Evolutionary conservation across 1,140 invertebrate genomes (phyloP).

Genomic region (Polypedilum pembai): DNA sequence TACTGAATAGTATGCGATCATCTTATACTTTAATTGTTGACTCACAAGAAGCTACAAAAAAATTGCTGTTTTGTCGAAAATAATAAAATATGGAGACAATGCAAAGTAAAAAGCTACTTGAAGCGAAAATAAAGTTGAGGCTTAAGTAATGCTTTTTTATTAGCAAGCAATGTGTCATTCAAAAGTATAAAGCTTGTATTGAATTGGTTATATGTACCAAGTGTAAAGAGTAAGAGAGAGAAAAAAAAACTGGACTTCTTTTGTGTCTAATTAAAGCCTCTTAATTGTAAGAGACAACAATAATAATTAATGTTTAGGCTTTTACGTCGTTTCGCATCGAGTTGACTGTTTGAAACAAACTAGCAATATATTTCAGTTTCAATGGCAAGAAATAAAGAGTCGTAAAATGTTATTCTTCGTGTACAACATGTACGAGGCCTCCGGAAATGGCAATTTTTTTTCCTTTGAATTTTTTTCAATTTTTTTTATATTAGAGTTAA

Average conservation of each 20-base stretch:
- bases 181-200: not conserved
- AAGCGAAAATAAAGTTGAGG: not conserved
- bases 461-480: not conserved
- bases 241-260: constrained; percentile 4
- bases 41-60: not conserved
- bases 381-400: not conserved
- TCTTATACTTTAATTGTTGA: not conserved
- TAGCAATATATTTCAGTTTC: no score
- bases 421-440: constrained; percentile 1
- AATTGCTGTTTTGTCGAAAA: not conserved
- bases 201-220: not conserved
- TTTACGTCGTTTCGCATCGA: not conserved
- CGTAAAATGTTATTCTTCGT: not conserved
- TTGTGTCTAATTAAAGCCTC: constrained; percentile 17
- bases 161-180: not conserved
- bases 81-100: constrained; percentile 9
- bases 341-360: no score
- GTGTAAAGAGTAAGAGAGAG: not conserved
- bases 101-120: not conserved
- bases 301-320: not conserved
- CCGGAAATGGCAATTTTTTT: constrained; percentile 18
- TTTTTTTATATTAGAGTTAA: no score
- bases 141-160: constrained; percentile 3
- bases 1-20: not conserved
- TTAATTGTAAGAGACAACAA: not conserved